These are phyloP conservation scores for Netelia virgata DNA, from an alignment of 2,888 invertebrate species.

Conservation along the genomic window DNA sequence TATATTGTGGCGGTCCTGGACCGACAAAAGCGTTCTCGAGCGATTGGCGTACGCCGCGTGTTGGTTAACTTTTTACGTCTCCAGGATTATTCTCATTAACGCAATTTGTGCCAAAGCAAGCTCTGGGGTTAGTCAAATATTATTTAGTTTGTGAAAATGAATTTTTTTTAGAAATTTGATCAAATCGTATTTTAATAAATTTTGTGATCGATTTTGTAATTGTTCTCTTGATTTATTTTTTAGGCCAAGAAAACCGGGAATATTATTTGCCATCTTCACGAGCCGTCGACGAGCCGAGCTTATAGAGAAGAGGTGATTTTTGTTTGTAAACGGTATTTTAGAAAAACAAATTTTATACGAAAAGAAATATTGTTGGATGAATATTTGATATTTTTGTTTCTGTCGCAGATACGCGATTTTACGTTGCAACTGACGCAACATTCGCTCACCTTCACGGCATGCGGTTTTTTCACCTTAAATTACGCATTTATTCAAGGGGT, in stretches of 20 bases:
- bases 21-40: fast-evolving
- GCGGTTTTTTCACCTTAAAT: slow-evolving; percentile 76
- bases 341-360: not conserved
- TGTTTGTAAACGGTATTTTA: not conserved
- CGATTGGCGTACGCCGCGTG: slow-evolving; percentile 33
- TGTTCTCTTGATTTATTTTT: not conserved
- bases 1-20: slow-evolving; percentile 39
- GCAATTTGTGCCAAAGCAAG: slow-evolving; percentile 68
- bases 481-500: slow-evolving; percentile 75
- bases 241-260: slow-evolving; percentile 76
- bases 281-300: slow-evolving; percentile 72
- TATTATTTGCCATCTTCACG: slow-evolving; percentile 77
- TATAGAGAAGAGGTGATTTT: slow-evolving; percentile 74
- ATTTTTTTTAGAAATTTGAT: slow-evolving; percentile 4
- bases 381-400: not conserved
- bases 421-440: slow-evolving; percentile 77
- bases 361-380: not conserved
- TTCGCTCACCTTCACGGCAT: slow-evolving; percentile 76
- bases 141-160: too few species aligned
- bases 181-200: slow-evolving; percentile 15
- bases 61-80: slow-evolving; percentile 64
- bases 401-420: slow-evolving; percentile 76
- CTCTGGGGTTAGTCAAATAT: slow-evolving; percentile 62
- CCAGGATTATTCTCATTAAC: slow-evolving; percentile 65
- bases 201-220: not conserved